Base-by-base conservation (phyloP, 1,140 invertebrate genomes). In the Drosophila truncata region DNA sequence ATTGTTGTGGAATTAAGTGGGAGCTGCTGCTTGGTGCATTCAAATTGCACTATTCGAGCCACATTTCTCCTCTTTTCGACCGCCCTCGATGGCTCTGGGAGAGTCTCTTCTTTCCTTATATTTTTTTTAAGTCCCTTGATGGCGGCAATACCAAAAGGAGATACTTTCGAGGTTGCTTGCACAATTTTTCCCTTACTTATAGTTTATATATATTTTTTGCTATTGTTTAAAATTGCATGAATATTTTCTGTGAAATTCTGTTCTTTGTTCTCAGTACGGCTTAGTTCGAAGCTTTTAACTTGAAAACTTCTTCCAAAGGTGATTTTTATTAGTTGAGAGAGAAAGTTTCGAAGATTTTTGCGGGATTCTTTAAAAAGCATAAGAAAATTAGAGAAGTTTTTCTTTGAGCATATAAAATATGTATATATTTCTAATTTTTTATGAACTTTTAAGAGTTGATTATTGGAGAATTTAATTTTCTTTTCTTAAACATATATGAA, bases 31-130 rank as follows among this genome's bases (percentile, higher is more conserved):
- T 41, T 9, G 16, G n/a, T 35, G 39, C 62, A 72, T 85, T 62
- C 27, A 79, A 66, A 61, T 85, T 78, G 54, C 23, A 58, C 47
- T 41, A 49, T 46, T 58, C 31, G 13, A 25, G n/a, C 27, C 25
- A 33, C 67, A 61, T 72, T 70, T 55, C 54, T 33, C n/a, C 64
- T 63, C 50, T 29, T 71, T 62, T 59, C n/a, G 23, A 49, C 41
- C 44, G 5, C 18, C 10, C 18, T n/a, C n/a, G 13, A 66, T 44
- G 27, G n/a, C 46, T 54, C 44, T 50, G 14, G 35, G 14, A 27
- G 41, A n/a, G 54, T 27, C 20, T 49, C 27, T 18, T 29, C 18
- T 14, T 16, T 14, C 13, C 7, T 23, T 35, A 18, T 13, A 18
- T 13, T 0, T 60, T 60, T 64, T 47, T 60, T 49, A 75, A 80